Evolutionary conservation across 2,113 vertebrate species (phyloP).

Genomic region (Lampris incognitus): DNA sequence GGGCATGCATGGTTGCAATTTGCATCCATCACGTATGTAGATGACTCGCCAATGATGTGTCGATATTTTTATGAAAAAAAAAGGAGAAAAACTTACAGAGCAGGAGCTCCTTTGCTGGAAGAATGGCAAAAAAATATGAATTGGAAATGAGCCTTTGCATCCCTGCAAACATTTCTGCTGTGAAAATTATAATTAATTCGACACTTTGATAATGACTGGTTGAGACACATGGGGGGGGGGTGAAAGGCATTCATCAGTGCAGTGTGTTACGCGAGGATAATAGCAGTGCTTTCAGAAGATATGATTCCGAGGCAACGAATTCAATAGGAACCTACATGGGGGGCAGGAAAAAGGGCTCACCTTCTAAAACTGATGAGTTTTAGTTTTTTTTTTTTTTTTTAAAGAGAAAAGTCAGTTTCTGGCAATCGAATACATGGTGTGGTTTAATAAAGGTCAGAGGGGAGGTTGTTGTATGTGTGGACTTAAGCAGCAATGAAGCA

Average conservation of each 20-base stretch:
- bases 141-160: conserved; percentile 66
- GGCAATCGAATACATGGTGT: not conserved
- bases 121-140: conserved; percentile 46
- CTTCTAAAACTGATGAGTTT: conserved; percentile 53
- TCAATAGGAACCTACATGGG: conserved; percentile 50
- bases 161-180: conserved; percentile 66
- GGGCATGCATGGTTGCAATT: conserved; percentile 17
- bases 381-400: too few relatives aligned
- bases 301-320: too few relatives aligned
- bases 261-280: too few relatives aligned
- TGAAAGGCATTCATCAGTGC: conserved; percentile 73
- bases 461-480: too few relatives aligned
- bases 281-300: too few relatives aligned
- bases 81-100: conserved; percentile 18
- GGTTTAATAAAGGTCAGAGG: not conserved
- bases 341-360: conserved; percentile 44
- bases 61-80: conserved; percentile 38
- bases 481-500: too few relatives aligned
- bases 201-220: conserved; percentile 72
- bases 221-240: conserved; percentile 60
- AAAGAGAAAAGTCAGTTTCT: conserved; percentile 1
- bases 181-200: conserved; percentile 77
- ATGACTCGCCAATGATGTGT: conserved; percentile 4
- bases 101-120: conserved; percentile 38
- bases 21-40: conserved; percentile 7